Evolutionary conservation across 2,888 invertebrate genomes (phyloP).

Genomic region (Catocala fraxini): DNA sequence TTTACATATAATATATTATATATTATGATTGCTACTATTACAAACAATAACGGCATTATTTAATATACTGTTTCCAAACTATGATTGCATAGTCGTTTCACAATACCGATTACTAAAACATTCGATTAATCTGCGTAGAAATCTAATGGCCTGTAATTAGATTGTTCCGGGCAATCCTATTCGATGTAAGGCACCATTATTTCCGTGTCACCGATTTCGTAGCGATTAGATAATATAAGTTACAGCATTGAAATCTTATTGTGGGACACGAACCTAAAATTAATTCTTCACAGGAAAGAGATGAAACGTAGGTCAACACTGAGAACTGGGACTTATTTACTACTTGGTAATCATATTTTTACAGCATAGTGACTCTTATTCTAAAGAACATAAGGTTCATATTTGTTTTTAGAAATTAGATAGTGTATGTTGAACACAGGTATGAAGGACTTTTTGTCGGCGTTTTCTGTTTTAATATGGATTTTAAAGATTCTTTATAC

Average conservation of each 20-base stretch:
- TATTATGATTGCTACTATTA: too few species aligned
- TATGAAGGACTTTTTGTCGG: conserved; percentile 66
- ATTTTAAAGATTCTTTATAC: conserved; percentile 67
- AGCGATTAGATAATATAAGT: conserved; percentile 37
- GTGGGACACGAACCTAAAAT: conserved; percentile 52
- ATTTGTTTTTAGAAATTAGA: background rate
- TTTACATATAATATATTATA: too few species aligned
- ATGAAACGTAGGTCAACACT: conserved; percentile 66
- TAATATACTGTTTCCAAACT: background rate
- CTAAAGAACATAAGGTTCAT: fast-evolving
- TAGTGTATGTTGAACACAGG: conserved; percentile 46
- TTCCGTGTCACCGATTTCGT: conserved; percentile 41
- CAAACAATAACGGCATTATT: background rate
- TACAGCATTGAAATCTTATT: conserved; percentile 20
- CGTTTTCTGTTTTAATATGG: conserved; percentile 75
- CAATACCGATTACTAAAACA: conserved; percentile 35
- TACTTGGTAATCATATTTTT: background rate
- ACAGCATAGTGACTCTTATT: conserved; percentile 44
- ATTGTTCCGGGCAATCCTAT: conserved; percentile 35
- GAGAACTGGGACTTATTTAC: conserved; percentile 27
- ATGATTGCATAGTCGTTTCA: conserved; percentile 28
- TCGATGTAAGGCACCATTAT: conserved; percentile 34
- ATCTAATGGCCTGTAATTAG: conserved; percentile 46
- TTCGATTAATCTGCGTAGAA: conserved; percentile 24
- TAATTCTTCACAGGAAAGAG: conserved; percentile 72